Conservation (phyloP, 2,888 invertebrate genomes). For the Lochmaea capreae region DNA sequence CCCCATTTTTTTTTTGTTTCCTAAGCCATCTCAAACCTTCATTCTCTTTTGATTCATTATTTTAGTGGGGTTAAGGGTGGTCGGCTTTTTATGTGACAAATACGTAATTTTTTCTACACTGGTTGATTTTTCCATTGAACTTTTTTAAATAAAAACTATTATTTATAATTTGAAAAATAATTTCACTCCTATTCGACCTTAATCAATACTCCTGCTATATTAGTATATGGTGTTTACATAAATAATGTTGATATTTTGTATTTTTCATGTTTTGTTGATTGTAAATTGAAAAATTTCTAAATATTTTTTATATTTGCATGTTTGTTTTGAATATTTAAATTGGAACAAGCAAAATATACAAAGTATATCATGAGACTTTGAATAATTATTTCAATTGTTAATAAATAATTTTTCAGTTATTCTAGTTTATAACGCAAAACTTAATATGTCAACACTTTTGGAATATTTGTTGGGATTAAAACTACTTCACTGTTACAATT, state of each 20-base stretch:
- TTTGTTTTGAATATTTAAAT: constrained; percentile 10
- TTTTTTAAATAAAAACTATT: too few species aligned
- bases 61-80: too few species aligned
- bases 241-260: not conserved
- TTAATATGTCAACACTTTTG: not conserved
- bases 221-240: not conserved
- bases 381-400: constrained; percentile 2
- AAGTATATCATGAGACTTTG: not conserved
- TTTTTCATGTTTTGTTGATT: constrained; percentile 5
- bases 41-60: too few species aligned
- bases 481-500: not conserved
- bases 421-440: constrained; percentile 1
- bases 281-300: not conserved
- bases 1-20: too few species aligned
- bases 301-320: constrained; percentile 11
- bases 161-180: not conserved
- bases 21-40: too few species aligned
- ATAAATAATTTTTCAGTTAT: constrained; percentile 6
- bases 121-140: too few species aligned
- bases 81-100: too few species aligned
- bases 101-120: too few species aligned
- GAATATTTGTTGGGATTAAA: not conserved
- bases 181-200: not conserved
- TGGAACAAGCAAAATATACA: constrained; percentile 13
- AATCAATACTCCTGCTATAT: not conserved